Evolutionary conservation across 2,888 invertebrate genomes (phyloP).

Genomic region (Pemphredon lugubris): DNA sequence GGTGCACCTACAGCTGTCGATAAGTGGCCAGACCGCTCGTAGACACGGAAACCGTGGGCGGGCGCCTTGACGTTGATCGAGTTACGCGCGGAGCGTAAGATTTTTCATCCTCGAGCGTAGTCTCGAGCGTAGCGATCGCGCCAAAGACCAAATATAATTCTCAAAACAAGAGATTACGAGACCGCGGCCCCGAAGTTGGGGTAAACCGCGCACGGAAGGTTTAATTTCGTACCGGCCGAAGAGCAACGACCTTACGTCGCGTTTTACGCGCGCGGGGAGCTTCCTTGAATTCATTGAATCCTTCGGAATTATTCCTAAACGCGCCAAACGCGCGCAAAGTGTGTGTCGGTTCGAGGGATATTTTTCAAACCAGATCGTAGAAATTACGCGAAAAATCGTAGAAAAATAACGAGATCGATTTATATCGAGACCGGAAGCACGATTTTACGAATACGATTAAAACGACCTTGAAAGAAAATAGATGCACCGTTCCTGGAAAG

Average conservation of each 20-base stretch:
- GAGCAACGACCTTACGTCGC: conserved; percentile 44
- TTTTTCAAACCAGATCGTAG: no score
- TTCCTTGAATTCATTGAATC: not conserved
- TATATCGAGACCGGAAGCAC: no score
- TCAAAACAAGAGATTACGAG: conserved; percentile 39
- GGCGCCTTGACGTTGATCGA: conserved; percentile 46
- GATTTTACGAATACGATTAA: no score
- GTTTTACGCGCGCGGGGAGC: not conserved
- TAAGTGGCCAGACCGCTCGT: conserved; percentile 45
- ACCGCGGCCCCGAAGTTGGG: not conserved
- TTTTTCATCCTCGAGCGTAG: not conserved
- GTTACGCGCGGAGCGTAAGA: conserved; percentile 11
- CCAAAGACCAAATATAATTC: conserved; percentile 16
- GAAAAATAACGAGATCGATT: no score
- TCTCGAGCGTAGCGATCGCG: not conserved
- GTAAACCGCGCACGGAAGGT: conserved; percentile 28
- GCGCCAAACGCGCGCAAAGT: no score
- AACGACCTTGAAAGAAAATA: no score
- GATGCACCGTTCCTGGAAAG: no score
- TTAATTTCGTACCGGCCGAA: conserved; percentile 54
- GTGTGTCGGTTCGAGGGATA: no score
- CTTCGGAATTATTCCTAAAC: not conserved
- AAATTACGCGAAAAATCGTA: no score
- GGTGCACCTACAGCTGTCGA: conserved; percentile 43
- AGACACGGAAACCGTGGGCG: conserved; percentile 42